Conservation (phyloP, 2,888 invertebrate genomes). For the Buathra laborator region DNA sequence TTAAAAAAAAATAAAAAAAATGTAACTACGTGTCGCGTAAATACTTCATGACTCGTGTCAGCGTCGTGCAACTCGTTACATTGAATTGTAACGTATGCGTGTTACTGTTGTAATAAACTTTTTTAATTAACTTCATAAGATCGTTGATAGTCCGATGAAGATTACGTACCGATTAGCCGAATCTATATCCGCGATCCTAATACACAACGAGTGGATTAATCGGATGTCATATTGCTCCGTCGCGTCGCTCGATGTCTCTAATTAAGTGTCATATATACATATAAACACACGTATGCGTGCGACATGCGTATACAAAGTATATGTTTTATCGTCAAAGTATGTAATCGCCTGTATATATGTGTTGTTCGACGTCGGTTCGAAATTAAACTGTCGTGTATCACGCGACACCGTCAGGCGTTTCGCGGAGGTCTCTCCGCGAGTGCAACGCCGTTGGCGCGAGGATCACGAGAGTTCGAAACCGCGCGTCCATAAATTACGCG, state of each 20-base stretch:
- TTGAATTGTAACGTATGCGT: background rate
- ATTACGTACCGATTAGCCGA: background rate
- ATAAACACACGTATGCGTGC: background rate
- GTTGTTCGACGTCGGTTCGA: constrained; percentile 35
- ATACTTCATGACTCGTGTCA: background rate
- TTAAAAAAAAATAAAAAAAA: no score
- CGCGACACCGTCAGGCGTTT: constrained; percentile 19
- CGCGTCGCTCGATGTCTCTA: background rate
- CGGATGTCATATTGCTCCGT: background rate
- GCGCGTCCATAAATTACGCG: constrained; percentile 47
- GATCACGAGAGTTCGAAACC: constrained; percentile 17
- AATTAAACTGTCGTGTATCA: constrained; percentile 58
- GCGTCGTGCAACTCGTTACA: background rate
- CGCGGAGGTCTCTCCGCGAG: background rate
- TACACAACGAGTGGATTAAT: background rate
- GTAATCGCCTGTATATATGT: background rate
- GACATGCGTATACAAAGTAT: background rate
- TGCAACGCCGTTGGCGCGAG: constrained; percentile 20
- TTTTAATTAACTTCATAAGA: background rate
- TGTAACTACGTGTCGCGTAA: background rate
- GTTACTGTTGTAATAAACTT: background rate
- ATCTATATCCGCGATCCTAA: background rate
- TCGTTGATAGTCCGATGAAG: background rate
- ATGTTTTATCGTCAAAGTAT: background rate
- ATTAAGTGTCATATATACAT: constrained; percentile 1